A percentile compares a stretch with the other conserved stretches of the same genome.
These are phyloP conservation scores for Xenops minutus DNA, from an alignment of 2,797 vertebrate species.

Conservation along the genomic window DNA sequence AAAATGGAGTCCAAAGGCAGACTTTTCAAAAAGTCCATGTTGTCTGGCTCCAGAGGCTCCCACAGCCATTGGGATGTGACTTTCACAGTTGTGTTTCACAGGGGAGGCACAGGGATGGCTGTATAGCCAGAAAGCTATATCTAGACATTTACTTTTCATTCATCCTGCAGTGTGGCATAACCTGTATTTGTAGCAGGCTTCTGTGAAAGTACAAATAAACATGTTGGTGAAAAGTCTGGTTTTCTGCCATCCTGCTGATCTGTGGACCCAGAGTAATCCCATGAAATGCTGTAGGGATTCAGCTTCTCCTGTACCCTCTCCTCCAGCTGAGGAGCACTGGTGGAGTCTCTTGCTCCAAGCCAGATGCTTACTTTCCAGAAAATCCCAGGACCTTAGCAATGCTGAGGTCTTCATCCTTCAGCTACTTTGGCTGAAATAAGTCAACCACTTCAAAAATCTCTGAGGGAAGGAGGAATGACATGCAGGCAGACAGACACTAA, in stretches of 20 bases:
- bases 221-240: neutral
- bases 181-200: neutral
- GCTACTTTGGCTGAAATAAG: neutral
- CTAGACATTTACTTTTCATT: neutral
- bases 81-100: neutral
- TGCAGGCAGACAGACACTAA: neutral
- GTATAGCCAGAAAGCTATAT: neutral
- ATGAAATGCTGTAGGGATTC: neutral
- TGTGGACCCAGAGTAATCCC: neutral
- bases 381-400: neutral
- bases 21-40: neutral
- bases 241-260: neutral
- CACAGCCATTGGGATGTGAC: neutral
- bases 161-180: neutral
- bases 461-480: conserved; percentile 1
- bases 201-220: neutral
- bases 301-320: neutral
- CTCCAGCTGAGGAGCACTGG: neutral
- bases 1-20: neutral
- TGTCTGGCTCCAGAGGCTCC: neutral
- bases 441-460: conserved; percentile 42
- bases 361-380: neutral
- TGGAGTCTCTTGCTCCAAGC: neutral
- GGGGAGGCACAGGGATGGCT: neutral
- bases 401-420: conserved; percentile 1